A percentile compares a stretch with the other conserved stretches of the same genome.
Evolutionary conservation across 2,888 invertebrate species (phyloP).

Genomic region (Thyatira batis): DNA sequence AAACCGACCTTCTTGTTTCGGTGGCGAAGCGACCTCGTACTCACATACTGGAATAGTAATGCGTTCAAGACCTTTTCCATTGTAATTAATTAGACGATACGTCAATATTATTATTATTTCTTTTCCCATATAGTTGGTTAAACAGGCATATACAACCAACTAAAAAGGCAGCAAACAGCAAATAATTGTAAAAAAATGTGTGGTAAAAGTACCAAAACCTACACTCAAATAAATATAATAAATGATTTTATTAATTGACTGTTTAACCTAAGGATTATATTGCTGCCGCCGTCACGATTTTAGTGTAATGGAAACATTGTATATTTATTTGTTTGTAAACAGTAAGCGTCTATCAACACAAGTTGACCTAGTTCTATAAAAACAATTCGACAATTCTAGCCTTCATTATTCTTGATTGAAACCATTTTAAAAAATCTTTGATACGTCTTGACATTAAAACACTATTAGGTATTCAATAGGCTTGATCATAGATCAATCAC

Average conservation of each 20-base stretch:
- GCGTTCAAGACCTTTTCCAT: slow-evolving; percentile 37
- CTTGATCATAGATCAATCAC: not conserved
- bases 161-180: no score
- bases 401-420: not conserved
- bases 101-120: slow-evolving; percentile 17
- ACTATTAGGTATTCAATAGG: no score
- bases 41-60: slow-evolving; percentile 47
- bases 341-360: slow-evolving; percentile 48
- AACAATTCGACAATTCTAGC: slow-evolving; percentile 20
- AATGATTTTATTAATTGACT: no score
- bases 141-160: not conserved
- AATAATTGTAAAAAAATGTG: no score
- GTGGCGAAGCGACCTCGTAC: slow-evolving; percentile 40
- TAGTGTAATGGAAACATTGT: slow-evolving; percentile 45
- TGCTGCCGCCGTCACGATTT: not conserved
- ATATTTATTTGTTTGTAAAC: slow-evolving; percentile 67
- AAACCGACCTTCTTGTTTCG: slow-evolving; percentile 47
- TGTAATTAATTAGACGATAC: slow-evolving; percentile 24
- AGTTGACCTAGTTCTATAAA: slow-evolving; percentile 50
- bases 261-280: no score
- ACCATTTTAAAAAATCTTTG: no score
- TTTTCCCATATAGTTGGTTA: not conserved
- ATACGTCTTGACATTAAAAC: no score
- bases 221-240: no score
- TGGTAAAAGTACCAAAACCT: no score